Conservation (phyloP, 1,140 invertebrate species). For the Drosophila punjabiensis region DNA sequence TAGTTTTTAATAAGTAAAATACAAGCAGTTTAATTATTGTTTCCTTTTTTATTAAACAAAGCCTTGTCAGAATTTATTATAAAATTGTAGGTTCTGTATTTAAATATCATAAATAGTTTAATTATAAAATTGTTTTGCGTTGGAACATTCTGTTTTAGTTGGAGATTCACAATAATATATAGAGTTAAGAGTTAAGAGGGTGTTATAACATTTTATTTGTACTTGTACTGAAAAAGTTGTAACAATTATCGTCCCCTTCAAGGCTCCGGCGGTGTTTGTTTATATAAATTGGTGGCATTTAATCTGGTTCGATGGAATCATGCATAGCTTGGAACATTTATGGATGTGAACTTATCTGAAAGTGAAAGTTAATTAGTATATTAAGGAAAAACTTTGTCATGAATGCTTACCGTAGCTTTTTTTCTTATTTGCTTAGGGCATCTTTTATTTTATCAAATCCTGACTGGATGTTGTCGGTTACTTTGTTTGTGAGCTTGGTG, state of each 20-base stretch:
- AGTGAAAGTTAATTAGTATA: neutral
- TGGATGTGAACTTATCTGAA: slow-evolving; percentile 12
- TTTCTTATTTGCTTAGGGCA: slow-evolving; percentile 30
- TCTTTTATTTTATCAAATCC: slow-evolving; percentile 60
- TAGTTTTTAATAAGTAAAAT: neutral
- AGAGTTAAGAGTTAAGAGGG: slow-evolving; percentile 11
- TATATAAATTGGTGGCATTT: slow-evolving; percentile 42
- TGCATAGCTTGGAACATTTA: slow-evolving; percentile 33
- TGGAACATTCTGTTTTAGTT: slow-evolving; percentile 21
- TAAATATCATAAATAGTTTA: slow-evolving; percentile 29
- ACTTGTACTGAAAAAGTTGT: slow-evolving; percentile 34
- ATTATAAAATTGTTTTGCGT: slow-evolving; percentile 22
- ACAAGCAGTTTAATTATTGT: neutral
- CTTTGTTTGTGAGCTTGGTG: slow-evolving; percentile 48
- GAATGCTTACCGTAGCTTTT: slow-evolving; percentile 3
- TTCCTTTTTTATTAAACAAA: neutral
- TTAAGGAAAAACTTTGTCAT: neutral
- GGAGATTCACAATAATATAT: slow-evolving; percentile 37
- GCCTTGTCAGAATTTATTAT: neutral
- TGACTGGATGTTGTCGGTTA: slow-evolving; percentile 47
- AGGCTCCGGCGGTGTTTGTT: slow-evolving; percentile 34
- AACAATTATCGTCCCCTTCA: slow-evolving; percentile 36
- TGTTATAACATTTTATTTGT: slow-evolving; percentile 32
- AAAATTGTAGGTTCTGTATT: slow-evolving; percentile 2
- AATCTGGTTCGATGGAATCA: slow-evolving; percentile 32